These are phyloP conservation scores for Gobio occitaniae DNA, from an alignment of 2,797 vertebrate genomes.

Conservation along the genomic window DNA sequence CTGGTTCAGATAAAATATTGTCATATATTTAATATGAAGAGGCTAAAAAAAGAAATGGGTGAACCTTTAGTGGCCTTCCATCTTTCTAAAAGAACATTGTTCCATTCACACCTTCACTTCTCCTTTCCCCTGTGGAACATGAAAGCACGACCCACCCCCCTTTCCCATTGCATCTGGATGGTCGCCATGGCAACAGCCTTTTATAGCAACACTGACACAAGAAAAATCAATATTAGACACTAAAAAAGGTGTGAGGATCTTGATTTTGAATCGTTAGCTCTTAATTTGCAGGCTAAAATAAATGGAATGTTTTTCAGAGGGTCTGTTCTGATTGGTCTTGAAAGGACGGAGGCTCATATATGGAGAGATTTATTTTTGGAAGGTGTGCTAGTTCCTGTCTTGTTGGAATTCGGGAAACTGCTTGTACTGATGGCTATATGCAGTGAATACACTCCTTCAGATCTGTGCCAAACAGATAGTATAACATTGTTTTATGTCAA, in stretches of 20 bases:
- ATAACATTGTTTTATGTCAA: background rate
- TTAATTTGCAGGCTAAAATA: conserved; percentile 26
- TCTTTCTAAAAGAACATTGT: conserved; percentile 38
- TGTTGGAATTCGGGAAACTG: conserved; percentile 5
- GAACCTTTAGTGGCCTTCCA: conserved; percentile 4
- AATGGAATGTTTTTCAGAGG: conserved; percentile 5
- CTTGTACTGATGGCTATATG: background rate
- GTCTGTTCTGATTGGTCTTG: background rate
- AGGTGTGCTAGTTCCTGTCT: background rate
- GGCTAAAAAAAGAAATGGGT: conserved; percentile 2
- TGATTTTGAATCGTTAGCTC: conserved; percentile 35
- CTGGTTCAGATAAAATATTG: background rate
- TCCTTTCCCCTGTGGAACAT: conserved; percentile 43
- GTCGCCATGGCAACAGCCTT: conserved; percentile 64
- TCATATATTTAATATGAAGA: background rate
- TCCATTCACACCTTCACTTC: conserved; percentile 57
- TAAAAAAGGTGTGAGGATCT: conserved; percentile 46
- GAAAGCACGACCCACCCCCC: conserved; percentile 35
- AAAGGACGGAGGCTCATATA: background rate
- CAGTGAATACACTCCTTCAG: background rate
- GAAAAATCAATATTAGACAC: conserved; percentile 53
- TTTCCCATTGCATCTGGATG: conserved; percentile 27
- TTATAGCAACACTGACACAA: conserved; percentile 54
- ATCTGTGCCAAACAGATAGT: background rate
- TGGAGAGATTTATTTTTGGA: conserved; percentile 8